Conservation (phyloP, 2,888 invertebrate species). For the Autographa gamma region DNA sequence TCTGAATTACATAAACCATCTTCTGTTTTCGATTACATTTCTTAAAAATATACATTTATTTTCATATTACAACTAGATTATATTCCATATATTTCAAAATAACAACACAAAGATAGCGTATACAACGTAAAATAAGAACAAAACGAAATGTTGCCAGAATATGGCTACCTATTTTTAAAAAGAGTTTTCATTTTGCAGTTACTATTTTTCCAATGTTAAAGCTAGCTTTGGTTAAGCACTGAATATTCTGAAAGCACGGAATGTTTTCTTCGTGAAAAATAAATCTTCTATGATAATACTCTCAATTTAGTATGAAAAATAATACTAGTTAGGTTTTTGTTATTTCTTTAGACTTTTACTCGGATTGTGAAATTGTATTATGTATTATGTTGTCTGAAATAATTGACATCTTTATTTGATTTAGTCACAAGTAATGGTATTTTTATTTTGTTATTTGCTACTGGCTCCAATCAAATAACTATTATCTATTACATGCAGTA, state of each 20-base stretch:
- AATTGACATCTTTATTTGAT: not conserved
- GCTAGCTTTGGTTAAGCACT: constrained; percentile 9
- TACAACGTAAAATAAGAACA: constrained; percentile 34
- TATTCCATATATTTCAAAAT: not conserved
- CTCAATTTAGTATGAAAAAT: constrained; percentile 4
- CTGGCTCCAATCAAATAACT: too few relatives aligned
- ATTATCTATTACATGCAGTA: too few relatives aligned
- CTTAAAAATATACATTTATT: too few relatives aligned
- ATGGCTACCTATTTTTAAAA: constrained; percentile 34
- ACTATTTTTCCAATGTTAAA: constrained; percentile 38
- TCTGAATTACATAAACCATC: too few relatives aligned
- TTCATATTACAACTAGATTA: too few relatives aligned
- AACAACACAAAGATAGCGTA: constrained; percentile 16
- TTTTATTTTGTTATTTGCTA: too few relatives aligned
- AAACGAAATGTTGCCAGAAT: constrained; percentile 24
- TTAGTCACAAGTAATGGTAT: not conserved
- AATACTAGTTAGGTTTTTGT: not conserved
- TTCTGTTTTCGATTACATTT: too few relatives aligned
- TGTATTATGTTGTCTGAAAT: too few relatives aligned
- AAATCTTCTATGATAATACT: constrained; percentile 1
- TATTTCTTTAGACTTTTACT: not conserved
- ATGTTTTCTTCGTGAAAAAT: constrained; percentile 4
- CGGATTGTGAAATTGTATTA: not conserved
- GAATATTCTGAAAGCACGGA: constrained; percentile 3
- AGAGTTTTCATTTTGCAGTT: constrained; percentile 38